Evolutionary conservation across 2,888 invertebrate species (phyloP), one percentile per base, ranked within the genome.

Genomic region (Euzetes globulus): DNA sequence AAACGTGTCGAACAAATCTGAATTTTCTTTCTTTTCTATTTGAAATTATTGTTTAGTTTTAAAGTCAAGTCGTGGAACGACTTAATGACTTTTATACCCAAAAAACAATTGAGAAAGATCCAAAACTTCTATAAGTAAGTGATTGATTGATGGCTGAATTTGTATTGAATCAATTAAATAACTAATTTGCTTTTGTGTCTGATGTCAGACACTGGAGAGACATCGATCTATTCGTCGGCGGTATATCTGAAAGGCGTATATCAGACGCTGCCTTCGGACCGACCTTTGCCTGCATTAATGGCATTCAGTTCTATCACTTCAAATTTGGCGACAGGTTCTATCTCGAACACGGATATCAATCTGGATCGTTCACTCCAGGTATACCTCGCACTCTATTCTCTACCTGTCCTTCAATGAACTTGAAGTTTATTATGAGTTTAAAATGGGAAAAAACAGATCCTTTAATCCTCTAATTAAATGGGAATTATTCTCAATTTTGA

Each of bases 361-460:
- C 74, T 29, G 74, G 74, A n/a, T 74, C 74, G n/a, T 74, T 74
- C 41, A 58, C 33, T 58, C 33, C n/a, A 71, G 74, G 74, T 74
- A 71, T 19, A 15, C 17, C 58, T 37, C 33, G 27, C 52, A 52
- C 19, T 22, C 52, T 52, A n/a, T 9, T 22, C 22, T 52, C 7
- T 4, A 41, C 41, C 41, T 41, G 41, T 41, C 41, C 41, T 41
- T 41, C 41, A 41, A 41, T 41, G 6, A 41, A 41, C 41, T 41
- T 41, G 41, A 41, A 41, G 41, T 41, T 9, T 41, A 41, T 41
- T 41, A 41, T 41, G 41, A 41, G 41, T 41, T 41, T 13, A 41
- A 11, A 41, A 41, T 19, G 22, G 7, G n/a, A 52, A 52, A 52
- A 52, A 52, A n/a, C 22, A n/a, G 22, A 4, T 3, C 52, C 22